These are phyloP conservation scores for Heliconius sara DNA, from an alignment of 2,888 invertebrate genomes.

Conservation along the genomic window DNA sequence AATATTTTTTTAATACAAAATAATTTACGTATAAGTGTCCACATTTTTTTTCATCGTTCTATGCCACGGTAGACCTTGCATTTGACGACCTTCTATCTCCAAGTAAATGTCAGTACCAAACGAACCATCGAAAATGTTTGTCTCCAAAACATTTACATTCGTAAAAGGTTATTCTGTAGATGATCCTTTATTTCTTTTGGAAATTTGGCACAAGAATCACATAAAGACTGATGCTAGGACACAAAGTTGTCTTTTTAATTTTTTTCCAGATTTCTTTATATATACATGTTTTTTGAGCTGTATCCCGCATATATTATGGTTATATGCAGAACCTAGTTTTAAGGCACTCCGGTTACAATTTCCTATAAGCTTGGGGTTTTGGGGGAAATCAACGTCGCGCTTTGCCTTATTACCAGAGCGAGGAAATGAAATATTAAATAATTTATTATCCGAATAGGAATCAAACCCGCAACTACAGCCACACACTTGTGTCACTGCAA, in stretches of 20 bases:
- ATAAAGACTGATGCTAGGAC: constrained; percentile 26
- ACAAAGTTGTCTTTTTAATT: background rate
- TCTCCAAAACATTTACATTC: constrained; percentile 15
- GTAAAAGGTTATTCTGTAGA: constrained; percentile 4
- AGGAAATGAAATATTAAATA: background rate
- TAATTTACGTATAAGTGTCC: too few relatives aligned
- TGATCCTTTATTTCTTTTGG: constrained; percentile 28
- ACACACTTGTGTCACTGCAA: background rate
- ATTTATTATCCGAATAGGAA: background rate
- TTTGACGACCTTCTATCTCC: constrained; percentile 3
- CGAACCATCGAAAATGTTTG: constrained; percentile 34
- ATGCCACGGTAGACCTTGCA: background rate
- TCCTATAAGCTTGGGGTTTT: background rate
- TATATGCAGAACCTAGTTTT: background rate
- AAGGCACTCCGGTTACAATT: background rate
- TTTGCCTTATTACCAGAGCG: background rate
- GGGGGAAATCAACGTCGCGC: background rate
- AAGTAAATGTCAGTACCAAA: constrained; percentile 28
- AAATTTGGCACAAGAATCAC: constrained; percentile 33
- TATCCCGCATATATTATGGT: background rate
- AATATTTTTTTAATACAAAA: too few relatives aligned
- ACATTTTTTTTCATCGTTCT: background rate
- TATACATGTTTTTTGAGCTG: background rate
- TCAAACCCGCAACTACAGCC: background rate
- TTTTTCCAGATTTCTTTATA: background rate